A percentile compares a stretch with the other conserved stretches of the same genome.
Evolutionary conservation across 2,113 vertebrate species (phyloP).

Genomic region (Ochotona curzoniae): DNA sequence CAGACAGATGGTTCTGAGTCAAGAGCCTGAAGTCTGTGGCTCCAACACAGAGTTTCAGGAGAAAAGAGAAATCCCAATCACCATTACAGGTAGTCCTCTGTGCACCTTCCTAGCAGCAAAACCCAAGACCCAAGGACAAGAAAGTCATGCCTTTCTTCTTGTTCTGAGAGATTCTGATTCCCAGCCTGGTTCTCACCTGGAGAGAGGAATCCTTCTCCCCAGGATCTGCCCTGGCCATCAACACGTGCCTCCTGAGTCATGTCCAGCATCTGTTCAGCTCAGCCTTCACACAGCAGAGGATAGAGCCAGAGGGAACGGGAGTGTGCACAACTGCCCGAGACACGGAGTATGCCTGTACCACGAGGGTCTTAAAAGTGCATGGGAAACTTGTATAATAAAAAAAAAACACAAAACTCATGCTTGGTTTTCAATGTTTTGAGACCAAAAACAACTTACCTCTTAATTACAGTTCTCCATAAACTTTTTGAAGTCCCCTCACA

Average conservation of each 20-base stretch:
- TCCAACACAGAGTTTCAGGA: background rate
- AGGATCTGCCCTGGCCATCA: background rate
- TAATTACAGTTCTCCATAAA: no score
- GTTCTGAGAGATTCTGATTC: background rate
- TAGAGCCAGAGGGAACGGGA: background rate
- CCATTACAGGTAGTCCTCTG: background rate
- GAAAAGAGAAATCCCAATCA: background rate
- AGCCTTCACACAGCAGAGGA: background rate
- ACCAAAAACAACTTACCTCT: no score
- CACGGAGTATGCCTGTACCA: fast-evolving
- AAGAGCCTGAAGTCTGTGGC: background rate
- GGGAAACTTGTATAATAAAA: no score
- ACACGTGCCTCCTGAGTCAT: background rate
- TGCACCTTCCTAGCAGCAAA: background rate
- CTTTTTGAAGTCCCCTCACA: no score
- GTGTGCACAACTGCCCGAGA: fast-evolving
- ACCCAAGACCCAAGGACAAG: background rate
- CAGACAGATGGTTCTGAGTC: background rate
- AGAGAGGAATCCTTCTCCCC: background rate
- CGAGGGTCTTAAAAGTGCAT: no score
- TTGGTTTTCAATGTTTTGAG: no score
- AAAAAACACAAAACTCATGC: no score
- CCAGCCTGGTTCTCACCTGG: background rate
- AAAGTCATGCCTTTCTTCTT: background rate
- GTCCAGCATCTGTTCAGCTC: background rate